phyloP scores from a whole-genome alignment of 2,797 vertebrate species.

The Hemitrygon akajei region DNA sequence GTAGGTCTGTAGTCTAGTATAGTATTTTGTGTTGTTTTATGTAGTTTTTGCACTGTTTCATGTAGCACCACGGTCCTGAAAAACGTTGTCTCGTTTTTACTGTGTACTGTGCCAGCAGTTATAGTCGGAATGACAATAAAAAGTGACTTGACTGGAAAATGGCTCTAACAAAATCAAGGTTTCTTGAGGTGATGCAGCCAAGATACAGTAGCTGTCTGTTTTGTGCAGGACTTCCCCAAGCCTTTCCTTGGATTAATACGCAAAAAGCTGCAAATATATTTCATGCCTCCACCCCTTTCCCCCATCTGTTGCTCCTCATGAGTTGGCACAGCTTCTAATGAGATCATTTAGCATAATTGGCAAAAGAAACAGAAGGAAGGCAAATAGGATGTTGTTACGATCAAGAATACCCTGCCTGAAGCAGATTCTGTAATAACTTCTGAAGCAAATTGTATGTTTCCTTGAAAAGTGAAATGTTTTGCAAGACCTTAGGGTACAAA shows the following conservation, averaged over 20 bases:
- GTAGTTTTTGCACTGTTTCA: too few relatives aligned
- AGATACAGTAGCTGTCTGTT: neutral
- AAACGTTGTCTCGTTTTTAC: too few relatives aligned
- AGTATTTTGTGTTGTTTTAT: too few relatives aligned
- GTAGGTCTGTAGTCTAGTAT: too few relatives aligned
- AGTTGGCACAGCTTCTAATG: neutral
- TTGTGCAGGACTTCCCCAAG: neutral
- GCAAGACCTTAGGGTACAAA: neutral
- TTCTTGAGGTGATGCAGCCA: neutral
- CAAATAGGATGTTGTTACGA: neutral
- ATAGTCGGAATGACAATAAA: too few relatives aligned
- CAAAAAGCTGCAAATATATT: neutral
- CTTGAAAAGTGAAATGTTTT: neutral
- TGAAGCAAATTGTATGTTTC: neutral
- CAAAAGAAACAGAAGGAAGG: neutral
- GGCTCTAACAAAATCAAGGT: neutral
- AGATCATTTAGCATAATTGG: neutral
- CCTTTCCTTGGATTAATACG: neutral
- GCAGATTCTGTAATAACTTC: neutral
- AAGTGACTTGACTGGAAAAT: too few relatives aligned
- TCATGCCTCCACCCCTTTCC: neutral
- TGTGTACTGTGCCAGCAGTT: too few relatives aligned
- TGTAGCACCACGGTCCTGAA: too few relatives aligned
- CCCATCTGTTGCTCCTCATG: neutral
- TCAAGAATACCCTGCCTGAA: neutral